Base-by-base conservation (phyloP, 2,888 invertebrate genomes). In the Syritta pipiens region DNA sequence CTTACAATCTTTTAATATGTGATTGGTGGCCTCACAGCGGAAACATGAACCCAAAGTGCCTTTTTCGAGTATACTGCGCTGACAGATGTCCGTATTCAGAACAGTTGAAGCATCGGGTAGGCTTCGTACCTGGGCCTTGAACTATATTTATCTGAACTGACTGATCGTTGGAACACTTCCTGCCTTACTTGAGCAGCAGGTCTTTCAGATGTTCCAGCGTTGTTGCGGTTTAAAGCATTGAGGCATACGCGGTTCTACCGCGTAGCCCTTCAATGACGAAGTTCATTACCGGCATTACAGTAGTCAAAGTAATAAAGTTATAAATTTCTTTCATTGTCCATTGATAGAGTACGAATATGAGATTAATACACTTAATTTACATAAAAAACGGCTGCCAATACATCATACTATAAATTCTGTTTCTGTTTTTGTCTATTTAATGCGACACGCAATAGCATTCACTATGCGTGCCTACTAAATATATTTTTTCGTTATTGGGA, bases 171-270 rank as follows among this genome's bases (percentile, higher is more conserved):
- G 37, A 53, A 6, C 22, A 9, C 42, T 57, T 42, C 44, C 10
- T 57, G 7, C 42, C 57, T 7, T 57, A 57, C 30, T 57, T 57
- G 10, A 28, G 1, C 1, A 40, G 40, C 3, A 57, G 40, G 12
- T 40, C 32, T 37, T 42, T 57, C 9, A 57, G 40, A n/a, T 57
- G 53, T 2, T 57, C 26, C 26, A 40, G 7, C 14, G 28, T 24
- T 22, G 53, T 53, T 22, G 53, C 55, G 7, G 37, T 55, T 14
- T 55, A 40, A 6, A 55, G 40, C 40, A 55, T 40, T 24, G 40
- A 40, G 2, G 55, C 40, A 6, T 55, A 55, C 1, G 55, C 40
- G 6, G 55, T 55, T 14, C 40, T 37, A 40, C 40, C 55, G 1
- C 55, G 24, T 12, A 55, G 24, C 2, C 40, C 55, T 28, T 55